These are phyloP conservation scores for Meda fulgida DNA, from an alignment of 2,797 vertebrate species.

Conservation along the genomic window DNA sequence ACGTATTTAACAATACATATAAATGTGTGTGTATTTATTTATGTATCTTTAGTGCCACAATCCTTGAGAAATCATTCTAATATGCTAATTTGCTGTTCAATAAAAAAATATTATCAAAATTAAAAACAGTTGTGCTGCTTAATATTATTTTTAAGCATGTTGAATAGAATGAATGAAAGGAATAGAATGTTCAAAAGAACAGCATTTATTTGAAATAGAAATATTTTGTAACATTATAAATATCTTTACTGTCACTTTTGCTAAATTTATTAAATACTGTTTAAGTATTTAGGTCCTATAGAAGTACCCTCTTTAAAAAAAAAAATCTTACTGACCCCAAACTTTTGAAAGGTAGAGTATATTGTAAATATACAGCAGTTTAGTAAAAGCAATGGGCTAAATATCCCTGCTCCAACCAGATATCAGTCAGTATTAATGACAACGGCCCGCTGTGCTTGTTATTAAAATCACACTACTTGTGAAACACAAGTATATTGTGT, in stretches of 20 bases:
- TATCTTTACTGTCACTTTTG: neutral
- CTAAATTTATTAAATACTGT: neutral
- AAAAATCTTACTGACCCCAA: neutral
- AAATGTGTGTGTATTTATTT: neutral
- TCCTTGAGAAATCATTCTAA: neutral
- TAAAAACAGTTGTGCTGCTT: neutral
- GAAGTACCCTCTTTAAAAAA: neutral
- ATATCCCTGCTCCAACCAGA: slow-evolving; percentile 1
- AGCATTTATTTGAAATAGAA: too few species aligned
- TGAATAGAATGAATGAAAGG: too few species aligned
- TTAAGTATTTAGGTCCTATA: too few species aligned
- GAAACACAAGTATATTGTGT: slow-evolving; percentile 25
- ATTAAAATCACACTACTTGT: slow-evolving; percentile 14
- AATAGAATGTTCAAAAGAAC: neutral
- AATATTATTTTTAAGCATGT: neutral
- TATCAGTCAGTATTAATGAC: slow-evolving; percentile 24
- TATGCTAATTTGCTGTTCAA: neutral
- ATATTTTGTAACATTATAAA: neutral
- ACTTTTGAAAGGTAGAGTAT: neutral
- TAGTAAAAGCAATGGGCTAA: slow-evolving; percentile 1
- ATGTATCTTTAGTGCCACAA: neutral
- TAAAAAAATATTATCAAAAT: neutral
- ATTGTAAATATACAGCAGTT: neutral
- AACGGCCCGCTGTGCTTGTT: slow-evolving; percentile 36
- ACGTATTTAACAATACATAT: neutral